Evolutionary conservation across 1,140 invertebrate species (phyloP), one percentile per base, ranked within the genome.

Genomic region (Caerostris extrusa): DNA sequence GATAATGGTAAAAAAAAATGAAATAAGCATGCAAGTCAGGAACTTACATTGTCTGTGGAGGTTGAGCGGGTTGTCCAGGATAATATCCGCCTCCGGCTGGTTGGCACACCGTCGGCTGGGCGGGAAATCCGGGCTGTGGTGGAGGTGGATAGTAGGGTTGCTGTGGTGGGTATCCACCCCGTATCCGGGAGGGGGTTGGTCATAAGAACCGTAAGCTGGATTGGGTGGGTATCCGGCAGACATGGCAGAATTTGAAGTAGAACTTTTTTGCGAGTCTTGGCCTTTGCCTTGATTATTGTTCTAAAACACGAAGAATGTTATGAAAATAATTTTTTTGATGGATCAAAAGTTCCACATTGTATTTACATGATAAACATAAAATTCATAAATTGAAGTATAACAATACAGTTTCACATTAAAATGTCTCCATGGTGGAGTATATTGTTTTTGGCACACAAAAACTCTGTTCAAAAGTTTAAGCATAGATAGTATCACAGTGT

Each of bases 21-120:
- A 67, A 67, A 14, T 67, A 67, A 67, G n/a, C 12, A 67, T n/a
- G 3, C 64, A 61, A 64, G 61, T 58, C 17, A 34, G 55, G 10
- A 17, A 93, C 91, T 93, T 55, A 93, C 91, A 93, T 93, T 14
- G 91, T 93, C 12, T 93, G 91, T 1, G 90, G 82, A 50, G 91
- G 91, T 60, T 93, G 91, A 2, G 50, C 64, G 3, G 91, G 91
- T 17, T 93, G 91, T 14, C 82, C 83, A 1, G 91, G 91, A 77
- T 77, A 93, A 53, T 93, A 93, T 10, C 91, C 91, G 12, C 90
- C 90, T 3, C 58, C 58, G 7, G 58, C 50, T 12, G 90, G 90
- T 17, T 82, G 91, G 7, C 55, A 50, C 3, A 64, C 58, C 5
- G 61, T 57, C 5, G 83, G 82, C 56, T 83, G 90, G 3, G 10